These are phyloP conservation scores for Conopomorpha cramerella DNA, from an alignment of 1,140 invertebrate species.

Conservation along the genomic window DNA sequence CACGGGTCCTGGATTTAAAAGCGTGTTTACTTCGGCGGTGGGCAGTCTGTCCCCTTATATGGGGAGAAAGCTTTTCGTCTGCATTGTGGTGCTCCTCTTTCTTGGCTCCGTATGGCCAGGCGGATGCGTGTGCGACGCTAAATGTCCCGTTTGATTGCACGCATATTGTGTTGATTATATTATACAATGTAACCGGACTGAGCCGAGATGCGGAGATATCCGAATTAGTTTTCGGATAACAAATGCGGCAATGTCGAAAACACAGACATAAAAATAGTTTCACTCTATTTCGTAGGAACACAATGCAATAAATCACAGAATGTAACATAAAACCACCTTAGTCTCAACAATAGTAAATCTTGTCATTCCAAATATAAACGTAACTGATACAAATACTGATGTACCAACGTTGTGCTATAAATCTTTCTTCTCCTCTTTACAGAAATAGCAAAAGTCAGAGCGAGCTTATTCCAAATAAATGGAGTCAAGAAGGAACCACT, in stretches of 20 bases:
- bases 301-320: too few species aligned
- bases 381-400: too few species aligned
- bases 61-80: conserved; percentile 36
- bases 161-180: too few species aligned
- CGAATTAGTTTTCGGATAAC: too few species aligned
- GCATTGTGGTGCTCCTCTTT: conserved; percentile 35
- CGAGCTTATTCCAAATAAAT: conserved; percentile 97
- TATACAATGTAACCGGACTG: too few species aligned
- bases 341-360: too few species aligned
- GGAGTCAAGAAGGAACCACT: conserved; percentile 93
- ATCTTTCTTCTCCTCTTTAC: conserved; percentile 62
- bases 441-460: conserved; percentile 98
- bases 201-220: too few species aligned
- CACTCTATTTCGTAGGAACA: too few species aligned
- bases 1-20: conserved; percentile 27
- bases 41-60: conserved; percentile 32
- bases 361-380: too few species aligned
- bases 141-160: background rate
- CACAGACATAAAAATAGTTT: too few species aligned
- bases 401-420: conserved; percentile 10
- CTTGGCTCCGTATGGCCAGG: conserved; percentile 12
- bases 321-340: too few species aligned
- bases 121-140: conserved; percentile 13
- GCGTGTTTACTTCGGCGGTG: conserved; percentile 48
- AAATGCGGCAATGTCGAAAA: too few species aligned